phyloP scores from a whole-genome alignment of 92 coral and sea anemone species.

The Porites cylindrica region DNA sequence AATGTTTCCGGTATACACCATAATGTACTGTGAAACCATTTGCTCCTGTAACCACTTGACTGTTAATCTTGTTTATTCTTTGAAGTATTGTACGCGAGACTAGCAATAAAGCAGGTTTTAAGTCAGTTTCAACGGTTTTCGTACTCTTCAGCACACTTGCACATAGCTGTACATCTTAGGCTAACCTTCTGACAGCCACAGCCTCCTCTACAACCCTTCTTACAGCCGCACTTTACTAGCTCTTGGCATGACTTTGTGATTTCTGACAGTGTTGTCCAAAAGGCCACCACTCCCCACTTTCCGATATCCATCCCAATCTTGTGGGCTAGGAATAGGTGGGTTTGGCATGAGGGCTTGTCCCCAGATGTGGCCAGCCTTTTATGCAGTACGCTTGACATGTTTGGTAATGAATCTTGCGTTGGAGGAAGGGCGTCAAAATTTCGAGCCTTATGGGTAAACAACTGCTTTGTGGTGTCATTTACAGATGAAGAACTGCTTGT shows the following conservation, averaged over 20 bases:
- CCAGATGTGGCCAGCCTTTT: slow-evolving; percentile 63
- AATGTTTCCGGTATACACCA: too few species aligned
- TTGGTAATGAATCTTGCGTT: slow-evolving; percentile 60
- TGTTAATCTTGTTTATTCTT: too few species aligned
- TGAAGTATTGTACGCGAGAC: too few species aligned
- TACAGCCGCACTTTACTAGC: slow-evolving; percentile 27
- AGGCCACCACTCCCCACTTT: slow-evolving; percentile 8
- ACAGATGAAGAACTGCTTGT: slow-evolving; percentile 48
- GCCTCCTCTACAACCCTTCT: slow-evolving; percentile 26
- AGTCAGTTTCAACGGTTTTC: not conserved
- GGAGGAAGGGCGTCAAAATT: slow-evolving; percentile 60
- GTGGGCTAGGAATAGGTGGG: slow-evolving; percentile 62
- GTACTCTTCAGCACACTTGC: slow-evolving; percentile 26
- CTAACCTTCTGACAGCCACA: slow-evolving; percentile 4
- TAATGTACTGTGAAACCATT: too few species aligned
- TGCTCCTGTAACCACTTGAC: too few species aligned
- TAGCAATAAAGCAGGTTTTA: too few species aligned
- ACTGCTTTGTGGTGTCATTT: slow-evolving; percentile 61
- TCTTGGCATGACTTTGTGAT: not conserved
- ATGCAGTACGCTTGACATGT: slow-evolving; percentile 58
- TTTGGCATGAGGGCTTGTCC: slow-evolving; percentile 50
- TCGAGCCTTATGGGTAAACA: slow-evolving; percentile 59
- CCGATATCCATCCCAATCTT: slow-evolving; percentile 54
- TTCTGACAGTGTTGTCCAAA: slow-evolving; percentile 20
- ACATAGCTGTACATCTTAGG: slow-evolving; percentile 23